Conservation (phyloP, 2,113 vertebrate species). For the Macquaria australasica region DNA sequence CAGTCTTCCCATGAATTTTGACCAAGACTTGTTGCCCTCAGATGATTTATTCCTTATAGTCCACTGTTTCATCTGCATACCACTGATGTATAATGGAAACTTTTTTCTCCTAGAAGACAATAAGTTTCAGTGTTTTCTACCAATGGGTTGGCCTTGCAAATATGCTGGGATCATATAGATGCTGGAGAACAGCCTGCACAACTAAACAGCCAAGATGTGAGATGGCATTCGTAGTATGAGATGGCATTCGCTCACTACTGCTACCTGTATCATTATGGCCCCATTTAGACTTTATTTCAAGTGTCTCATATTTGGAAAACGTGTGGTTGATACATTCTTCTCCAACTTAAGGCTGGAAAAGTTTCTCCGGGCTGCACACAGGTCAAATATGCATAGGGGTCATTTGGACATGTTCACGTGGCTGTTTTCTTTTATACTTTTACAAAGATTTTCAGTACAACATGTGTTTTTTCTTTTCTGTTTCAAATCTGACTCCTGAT, state of each 20-base stretch:
- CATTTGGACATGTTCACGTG: too few species aligned
- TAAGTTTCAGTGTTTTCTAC: not conserved
- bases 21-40: constrained; percentile 11
- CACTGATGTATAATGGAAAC: not conserved
- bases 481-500: not conserved
- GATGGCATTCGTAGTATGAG: not conserved
- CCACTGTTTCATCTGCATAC: not conserved
- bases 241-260: not conserved
- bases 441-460: not conserved
- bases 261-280: not conserved
- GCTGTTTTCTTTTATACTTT: not conserved
- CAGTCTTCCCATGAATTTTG: constrained; percentile 16
- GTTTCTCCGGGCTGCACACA: too few species aligned
- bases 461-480: not conserved
- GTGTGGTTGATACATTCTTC: not conserved
- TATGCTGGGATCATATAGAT: not conserved
- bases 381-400: too few species aligned
- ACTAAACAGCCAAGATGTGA: not conserved
- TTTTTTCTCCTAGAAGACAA: not conserved
- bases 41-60: constrained; percentile 12
- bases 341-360: too few species aligned
- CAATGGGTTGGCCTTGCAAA: not conserved
- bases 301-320: too few species aligned
- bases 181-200: too few species aligned
- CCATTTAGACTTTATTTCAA: not conserved